These are phyloP conservation scores for Columbina picui DNA, from an alignment of 2,113 vertebrate species.

Conservation along the genomic window DNA sequence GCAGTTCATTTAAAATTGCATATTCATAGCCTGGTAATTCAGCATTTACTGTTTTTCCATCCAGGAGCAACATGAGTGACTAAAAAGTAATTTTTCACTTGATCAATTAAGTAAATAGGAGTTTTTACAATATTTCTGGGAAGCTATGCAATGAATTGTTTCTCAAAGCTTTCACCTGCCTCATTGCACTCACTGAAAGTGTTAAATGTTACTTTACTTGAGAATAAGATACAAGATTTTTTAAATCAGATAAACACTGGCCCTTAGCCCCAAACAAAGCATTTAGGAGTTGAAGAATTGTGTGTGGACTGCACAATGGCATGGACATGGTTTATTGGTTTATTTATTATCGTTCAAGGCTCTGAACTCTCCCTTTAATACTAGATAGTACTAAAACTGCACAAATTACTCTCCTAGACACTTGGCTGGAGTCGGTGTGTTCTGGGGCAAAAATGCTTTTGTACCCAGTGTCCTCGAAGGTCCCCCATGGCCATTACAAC, in stretches of 20 bases:
- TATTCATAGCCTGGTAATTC: constrained; percentile 58
- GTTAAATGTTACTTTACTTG: neutral
- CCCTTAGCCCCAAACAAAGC: neutral
- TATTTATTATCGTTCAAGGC: neutral
- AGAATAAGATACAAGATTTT: neutral
- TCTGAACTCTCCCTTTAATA: neutral
- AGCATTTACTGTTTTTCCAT: constrained; percentile 29
- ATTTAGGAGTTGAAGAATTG: neutral
- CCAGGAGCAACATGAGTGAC: neutral
- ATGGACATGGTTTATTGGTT: neutral
- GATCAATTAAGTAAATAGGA: constrained; percentile 15
- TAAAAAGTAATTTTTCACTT: constrained; percentile 5
- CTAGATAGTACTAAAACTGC: neutral
- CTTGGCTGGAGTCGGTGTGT: neutral
- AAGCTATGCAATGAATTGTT: neutral
- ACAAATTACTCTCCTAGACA: neutral
- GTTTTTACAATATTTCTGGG: neutral
- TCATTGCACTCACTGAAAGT: neutral
- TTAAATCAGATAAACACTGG: neutral
- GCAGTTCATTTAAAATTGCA: constrained; percentile 32
- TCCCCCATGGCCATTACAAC: too few species aligned
- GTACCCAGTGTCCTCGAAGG: neutral
- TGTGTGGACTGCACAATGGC: too few species aligned
- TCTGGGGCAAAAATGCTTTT: neutral
- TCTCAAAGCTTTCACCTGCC: neutral